A percentile compares a stretch with the other conserved stretches of the same genome.
Evolutionary conservation across 2,113 vertebrate species (phyloP).

Genomic region (Gymnobelideus leadbeateri): DNA sequence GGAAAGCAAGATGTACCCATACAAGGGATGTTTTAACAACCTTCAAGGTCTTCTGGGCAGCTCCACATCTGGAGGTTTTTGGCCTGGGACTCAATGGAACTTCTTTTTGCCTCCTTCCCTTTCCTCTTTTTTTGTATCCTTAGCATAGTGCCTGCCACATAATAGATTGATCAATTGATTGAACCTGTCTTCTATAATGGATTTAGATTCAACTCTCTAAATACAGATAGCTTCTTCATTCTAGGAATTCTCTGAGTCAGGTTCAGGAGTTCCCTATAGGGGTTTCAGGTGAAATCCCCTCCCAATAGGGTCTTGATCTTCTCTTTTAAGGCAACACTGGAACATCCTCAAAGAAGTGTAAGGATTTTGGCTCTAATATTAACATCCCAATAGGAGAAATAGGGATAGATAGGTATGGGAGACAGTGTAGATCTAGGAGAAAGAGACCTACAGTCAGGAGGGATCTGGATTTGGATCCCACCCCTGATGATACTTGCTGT

Average conservation of each 20-base stretch:
- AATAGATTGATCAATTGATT: not conserved
- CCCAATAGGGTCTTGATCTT: not conserved
- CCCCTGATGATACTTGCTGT: not conserved
- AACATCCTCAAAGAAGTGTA: not conserved
- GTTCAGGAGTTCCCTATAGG: not conserved
- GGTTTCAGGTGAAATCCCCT: not conserved
- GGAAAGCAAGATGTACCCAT: too few relatives aligned
- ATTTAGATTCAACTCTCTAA: not conserved
- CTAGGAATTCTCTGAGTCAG: not conserved
- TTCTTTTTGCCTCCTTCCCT: too few relatives aligned
- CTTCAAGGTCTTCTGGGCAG: too few relatives aligned
- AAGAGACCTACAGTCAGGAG: not conserved
- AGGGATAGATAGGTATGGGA: not conserved
- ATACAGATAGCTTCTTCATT: not conserved
- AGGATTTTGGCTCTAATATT: not conserved
- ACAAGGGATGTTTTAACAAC: too few relatives aligned
- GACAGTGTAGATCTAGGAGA: not conserved
- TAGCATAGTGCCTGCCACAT: not conserved
- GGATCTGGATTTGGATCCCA: not conserved
- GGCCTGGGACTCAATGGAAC: too few relatives aligned
- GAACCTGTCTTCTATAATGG: not conserved
- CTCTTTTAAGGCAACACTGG: not conserved
- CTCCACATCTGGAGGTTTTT: too few relatives aligned
- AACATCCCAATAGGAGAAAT: not conserved
- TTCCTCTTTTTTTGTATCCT: not conserved